Evolutionary conservation across 2,888 invertebrate species (phyloP).

Genomic region (Meiosimyza decipiens): DNA sequence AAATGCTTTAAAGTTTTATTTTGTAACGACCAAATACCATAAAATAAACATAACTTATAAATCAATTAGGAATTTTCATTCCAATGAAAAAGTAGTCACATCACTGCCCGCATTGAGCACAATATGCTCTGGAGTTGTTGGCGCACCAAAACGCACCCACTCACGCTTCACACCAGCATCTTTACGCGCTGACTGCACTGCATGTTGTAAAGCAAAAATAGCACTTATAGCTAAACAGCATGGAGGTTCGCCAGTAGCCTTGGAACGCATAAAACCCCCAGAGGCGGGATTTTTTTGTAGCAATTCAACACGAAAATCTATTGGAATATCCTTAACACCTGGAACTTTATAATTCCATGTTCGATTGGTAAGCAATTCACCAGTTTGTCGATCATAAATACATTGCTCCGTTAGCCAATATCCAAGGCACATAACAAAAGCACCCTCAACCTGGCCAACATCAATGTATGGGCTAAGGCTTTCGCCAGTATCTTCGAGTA

Average conservation of each 20-base stretch:
- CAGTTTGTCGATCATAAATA: slow-evolving; percentile 72
- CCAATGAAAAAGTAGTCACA: slow-evolving; percentile 43
- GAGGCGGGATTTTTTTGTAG: slow-evolving; percentile 74
- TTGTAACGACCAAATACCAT: too few relatives aligned
- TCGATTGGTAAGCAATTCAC: slow-evolving; percentile 75
- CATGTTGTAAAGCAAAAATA: slow-evolving; percentile 75
- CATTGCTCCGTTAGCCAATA: slow-evolving; percentile 80
- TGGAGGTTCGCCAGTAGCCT: slow-evolving; percentile 75
- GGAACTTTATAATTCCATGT: slow-evolving; percentile 85
- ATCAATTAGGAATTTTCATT: not conserved
- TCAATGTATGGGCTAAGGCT: slow-evolving; percentile 78
- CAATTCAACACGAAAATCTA: slow-evolving; percentile 77
- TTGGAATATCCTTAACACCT: slow-evolving; percentile 79
- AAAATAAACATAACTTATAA: too few relatives aligned
- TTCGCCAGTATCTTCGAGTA: slow-evolving; percentile 78
- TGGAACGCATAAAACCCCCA: slow-evolving; percentile 75
- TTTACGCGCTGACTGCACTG: slow-evolving; percentile 73
- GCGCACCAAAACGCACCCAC: slow-evolving; percentile 54
- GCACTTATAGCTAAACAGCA: slow-evolving; percentile 67
- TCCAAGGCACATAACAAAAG: slow-evolving; percentile 79
- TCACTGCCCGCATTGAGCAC: slow-evolving; percentile 49
- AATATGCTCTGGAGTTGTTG: slow-evolving; percentile 56
- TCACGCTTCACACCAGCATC: slow-evolving; percentile 70
- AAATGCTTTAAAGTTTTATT: too few relatives aligned
- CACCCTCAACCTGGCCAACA: slow-evolving; percentile 80